These are phyloP conservation scores for Callinectes sapidus DNA, from an alignment of 2,888 invertebrate genomes.

Conservation along the genomic window DNA sequence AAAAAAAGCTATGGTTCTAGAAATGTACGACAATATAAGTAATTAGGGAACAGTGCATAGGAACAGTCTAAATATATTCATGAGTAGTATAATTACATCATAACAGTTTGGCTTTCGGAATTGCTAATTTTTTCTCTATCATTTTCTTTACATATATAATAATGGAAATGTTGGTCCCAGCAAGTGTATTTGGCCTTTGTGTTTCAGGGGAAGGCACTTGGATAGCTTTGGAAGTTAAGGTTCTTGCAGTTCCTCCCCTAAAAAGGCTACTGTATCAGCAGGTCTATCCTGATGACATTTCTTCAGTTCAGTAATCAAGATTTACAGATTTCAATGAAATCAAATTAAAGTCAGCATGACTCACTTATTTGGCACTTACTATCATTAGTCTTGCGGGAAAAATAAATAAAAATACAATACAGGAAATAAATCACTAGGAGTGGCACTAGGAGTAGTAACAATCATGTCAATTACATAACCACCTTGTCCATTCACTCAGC, in stretches of 20 bases:
- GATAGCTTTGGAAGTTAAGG: background rate
- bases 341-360: background rate
- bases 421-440: background rate
- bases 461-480: background rate
- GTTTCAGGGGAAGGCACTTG: slow-evolving; percentile 21
- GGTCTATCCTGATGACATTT: background rate
- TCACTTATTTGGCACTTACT: background rate
- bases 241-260: slow-evolving; percentile 8
- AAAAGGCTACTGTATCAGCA: background rate
- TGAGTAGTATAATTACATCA: background rate
- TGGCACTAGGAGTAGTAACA: background rate
- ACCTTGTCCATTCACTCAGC: background rate
- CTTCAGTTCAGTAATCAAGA: background rate
- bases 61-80: background rate
- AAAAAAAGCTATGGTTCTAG: background rate
- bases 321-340: background rate
- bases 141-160: background rate
- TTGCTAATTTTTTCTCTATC: background rate
- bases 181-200: background rate
- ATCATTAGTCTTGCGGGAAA: background rate
- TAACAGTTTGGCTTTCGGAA: background rate
- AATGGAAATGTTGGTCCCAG: background rate
- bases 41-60: background rate
- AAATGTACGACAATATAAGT: background rate
- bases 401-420: background rate